Percentiles rank a stretch among this genome's conserved stretches.
phyloP scores from a whole-genome alignment of 2,113 vertebrate species.

The Megaptera novaeangliae region DNA sequence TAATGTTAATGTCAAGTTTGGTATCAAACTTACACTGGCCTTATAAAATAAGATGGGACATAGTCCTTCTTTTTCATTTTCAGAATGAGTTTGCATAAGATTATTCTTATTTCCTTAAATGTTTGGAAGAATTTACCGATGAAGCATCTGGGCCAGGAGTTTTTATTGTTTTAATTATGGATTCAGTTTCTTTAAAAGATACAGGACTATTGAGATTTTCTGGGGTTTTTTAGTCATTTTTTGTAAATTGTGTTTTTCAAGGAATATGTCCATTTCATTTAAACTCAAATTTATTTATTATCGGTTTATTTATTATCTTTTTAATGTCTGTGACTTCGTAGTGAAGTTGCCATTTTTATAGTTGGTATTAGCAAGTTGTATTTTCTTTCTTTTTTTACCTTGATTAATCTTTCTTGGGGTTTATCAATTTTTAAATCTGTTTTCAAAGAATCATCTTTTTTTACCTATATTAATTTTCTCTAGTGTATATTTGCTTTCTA shows the following conservation, averaged over 20 bases:
- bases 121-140: background rate
- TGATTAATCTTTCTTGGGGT: background rate
- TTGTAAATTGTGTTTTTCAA: background rate
- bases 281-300: background rate
- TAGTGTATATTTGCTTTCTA: background rate
- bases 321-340: background rate
- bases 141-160: background rate
- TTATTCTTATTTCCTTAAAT: background rate
- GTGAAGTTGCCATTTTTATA: background rate
- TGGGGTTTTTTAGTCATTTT: background rate
- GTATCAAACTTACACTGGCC: background rate
- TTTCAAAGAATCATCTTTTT: conserved; percentile 17
- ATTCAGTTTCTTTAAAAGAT: background rate
- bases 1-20: background rate
- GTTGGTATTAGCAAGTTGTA: background rate
- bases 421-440: background rate
- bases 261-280: background rate
- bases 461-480: conserved; percentile 9
- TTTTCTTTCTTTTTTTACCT: background rate
- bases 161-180: background rate
- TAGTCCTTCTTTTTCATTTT: background rate
- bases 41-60: background rate
- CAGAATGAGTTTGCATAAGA: background rate
- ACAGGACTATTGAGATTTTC: background rate
- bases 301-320: background rate